Evolutionary conservation across 1,140 invertebrate species (phyloP), one percentile per base, ranked within the genome.

Genomic region (Acromyrmex charruanus): DNA sequence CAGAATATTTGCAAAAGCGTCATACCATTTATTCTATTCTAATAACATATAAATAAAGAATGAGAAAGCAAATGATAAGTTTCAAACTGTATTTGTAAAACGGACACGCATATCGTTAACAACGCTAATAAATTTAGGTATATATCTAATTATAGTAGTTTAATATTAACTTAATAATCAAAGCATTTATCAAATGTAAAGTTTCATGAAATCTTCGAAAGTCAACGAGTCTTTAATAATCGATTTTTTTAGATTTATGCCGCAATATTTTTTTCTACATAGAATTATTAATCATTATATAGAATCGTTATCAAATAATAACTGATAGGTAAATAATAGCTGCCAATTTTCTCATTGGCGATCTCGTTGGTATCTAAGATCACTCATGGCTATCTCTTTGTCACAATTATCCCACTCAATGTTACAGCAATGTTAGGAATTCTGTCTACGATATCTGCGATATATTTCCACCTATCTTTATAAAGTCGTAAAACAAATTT

Each of bases 401-500:
- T 35, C 31, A n/a, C 61, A 31, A 35, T 66, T 9, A 35, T 12
- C 63, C 2, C 18, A 2, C 18, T 66, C 31, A 18, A 44, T 55
- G 18, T 31, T 16, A 51, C 16, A 5, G 25, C 59, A 44, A 12
- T 51, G 25, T 49, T 7, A 25, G 44, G 1, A 68, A 28, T 44
- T 10, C 4, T 44, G 35, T 10, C n/a, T 21, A 28, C 66, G 68
- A 21, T 14, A 10, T 59, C 55, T 58, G 10, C 3, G 31, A n/a
- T 28, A n/a, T 28, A 18, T 77, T 77, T 31, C 16, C 51, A 61
- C 21, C 49, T 66, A 21, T 49, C 51, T 44, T 66, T 49, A 14
- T 39, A 77, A 74, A 74, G 72, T 35, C 59, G 74, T 65, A 80
- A 75, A 68, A 80, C 61, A 71, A 74, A 90, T 89, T 89, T 85